Percentiles rank a stretch among this genome's conserved stretches.
Conservation (phyloP, 2,113 vertebrate species). For the Rhabdomys dilectus region DNA sequence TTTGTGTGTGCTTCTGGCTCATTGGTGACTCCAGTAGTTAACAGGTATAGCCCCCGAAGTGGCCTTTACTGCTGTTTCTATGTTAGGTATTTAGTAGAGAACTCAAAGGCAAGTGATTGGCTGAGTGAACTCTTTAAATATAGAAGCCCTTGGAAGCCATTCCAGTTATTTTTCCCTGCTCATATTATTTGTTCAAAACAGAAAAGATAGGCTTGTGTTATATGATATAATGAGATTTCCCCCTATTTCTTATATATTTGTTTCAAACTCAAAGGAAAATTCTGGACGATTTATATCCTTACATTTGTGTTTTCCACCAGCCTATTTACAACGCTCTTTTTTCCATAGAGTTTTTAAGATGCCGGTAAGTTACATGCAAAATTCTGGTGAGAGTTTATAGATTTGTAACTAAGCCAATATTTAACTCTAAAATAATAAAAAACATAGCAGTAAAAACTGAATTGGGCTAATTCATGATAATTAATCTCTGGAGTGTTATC, state of each 20-base stretch:
- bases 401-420: conserved; percentile 65
- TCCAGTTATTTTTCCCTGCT: not conserved
- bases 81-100: not conserved
- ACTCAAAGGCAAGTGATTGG: not conserved
- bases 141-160: not conserved
- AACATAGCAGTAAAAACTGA: conserved; percentile 61
- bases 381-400: conserved; percentile 50
- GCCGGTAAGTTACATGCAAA: conserved; percentile 21
- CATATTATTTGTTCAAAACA: not conserved
- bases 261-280: not conserved
- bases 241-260: not conserved
- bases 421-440: conserved; percentile 75
- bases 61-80: not conserved
- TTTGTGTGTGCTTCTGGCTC: not conserved
- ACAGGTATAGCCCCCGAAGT: rapidly evolving
- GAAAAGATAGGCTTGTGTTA: not conserved
- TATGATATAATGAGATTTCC: not conserved
- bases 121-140: not conserved
- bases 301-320: conserved; percentile 17
- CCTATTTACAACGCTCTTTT: not conserved
- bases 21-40: not conserved
- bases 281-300: not conserved
- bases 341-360: conserved; percentile 23
- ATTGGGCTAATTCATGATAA: conserved; percentile 61
- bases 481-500: conserved; percentile 65